These are phyloP conservation scores for Himalopsyche anomala DNA, from an alignment of 2,888 invertebrate species.

Conservation along the genomic window DNA sequence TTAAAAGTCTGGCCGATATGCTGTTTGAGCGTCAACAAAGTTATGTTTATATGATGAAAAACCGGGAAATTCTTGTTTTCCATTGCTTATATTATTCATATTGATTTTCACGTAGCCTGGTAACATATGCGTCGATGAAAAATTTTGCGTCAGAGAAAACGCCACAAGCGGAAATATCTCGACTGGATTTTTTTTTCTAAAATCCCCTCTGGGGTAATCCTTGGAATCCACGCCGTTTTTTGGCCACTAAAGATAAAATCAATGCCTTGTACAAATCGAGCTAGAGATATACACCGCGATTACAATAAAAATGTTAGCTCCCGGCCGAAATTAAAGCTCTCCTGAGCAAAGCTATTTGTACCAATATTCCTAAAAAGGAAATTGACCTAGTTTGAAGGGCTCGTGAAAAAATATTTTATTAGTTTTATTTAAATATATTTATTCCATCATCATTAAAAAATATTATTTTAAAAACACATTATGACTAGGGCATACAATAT, in stretches of 20 bases:
- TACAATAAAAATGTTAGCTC: constrained; percentile 26
- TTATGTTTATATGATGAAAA: no score
- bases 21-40: no score
- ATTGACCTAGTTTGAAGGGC: background rate
- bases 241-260: constrained; percentile 30
- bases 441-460: no score
- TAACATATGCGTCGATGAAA: constrained; percentile 21
- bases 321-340: background rate
- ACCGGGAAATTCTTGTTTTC: background rate
- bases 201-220: constrained; percentile 24
- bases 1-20: no score
- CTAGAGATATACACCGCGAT: background rate
- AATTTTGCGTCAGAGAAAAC: background rate
- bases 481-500: no score
- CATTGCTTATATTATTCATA: background rate
- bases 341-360: constrained; percentile 10
- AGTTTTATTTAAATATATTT: no score
- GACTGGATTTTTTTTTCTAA: background rate
- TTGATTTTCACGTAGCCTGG: constrained; percentile 1
- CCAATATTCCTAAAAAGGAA: background rate
- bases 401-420: background rate
- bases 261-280: constrained; percentile 21
- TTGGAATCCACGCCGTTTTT: constrained; percentile 5
- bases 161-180: background rate
- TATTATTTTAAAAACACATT: no score